phyloP scores from a whole-genome alignment of 2,888 invertebrate species.

The Acleris emargana region DNA sequence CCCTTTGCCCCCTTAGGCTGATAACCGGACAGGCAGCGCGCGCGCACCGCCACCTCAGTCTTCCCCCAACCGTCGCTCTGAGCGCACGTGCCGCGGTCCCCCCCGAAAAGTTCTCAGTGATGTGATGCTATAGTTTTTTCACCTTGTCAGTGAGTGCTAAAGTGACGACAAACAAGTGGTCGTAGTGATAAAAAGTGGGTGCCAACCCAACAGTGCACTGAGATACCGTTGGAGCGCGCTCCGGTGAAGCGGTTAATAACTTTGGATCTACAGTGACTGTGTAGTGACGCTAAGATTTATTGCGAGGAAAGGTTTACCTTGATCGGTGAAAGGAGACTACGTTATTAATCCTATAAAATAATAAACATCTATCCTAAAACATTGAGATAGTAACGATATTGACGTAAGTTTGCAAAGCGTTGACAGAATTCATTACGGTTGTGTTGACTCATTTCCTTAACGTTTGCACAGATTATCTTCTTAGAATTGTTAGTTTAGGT shows the following conservation, averaged over 20 bases:
- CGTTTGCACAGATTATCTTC: conserved; percentile 11
- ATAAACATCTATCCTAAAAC: neutral
- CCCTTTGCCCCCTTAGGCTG: conserved; percentile 72
- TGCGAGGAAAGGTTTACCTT: conserved; percentile 78
- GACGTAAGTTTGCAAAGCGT: neutral
- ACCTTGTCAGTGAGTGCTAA: conserved; percentile 44
- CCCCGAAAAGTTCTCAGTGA: conserved; percentile 49
- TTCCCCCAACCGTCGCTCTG: conserved; percentile 56
- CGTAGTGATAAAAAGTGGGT: conserved; percentile 28
- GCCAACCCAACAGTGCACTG: conserved; percentile 51
- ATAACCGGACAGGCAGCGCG: conserved; percentile 73
- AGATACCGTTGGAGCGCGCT: conserved; percentile 77
- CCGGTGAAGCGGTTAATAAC: conserved; percentile 77
- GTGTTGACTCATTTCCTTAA: conserved; percentile 47
- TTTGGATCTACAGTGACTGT: conserved; percentile 71
- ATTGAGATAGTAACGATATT: too few relatives aligned
- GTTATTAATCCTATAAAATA: conserved; percentile 1
- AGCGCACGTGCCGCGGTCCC: conserved; percentile 53
- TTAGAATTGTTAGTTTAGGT: neutral
- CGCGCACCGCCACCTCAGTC: conserved; percentile 75
- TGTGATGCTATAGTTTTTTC: conserved; percentile 50
- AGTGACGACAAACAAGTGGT: conserved; percentile 41
- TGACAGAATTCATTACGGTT: conserved; percentile 7
- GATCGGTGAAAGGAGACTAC: conserved; percentile 55
- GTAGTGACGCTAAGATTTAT: conserved; percentile 76